phyloP scores from a whole-genome alignment of 2,888 invertebrate species.

The Pollenia angustigena region DNA sequence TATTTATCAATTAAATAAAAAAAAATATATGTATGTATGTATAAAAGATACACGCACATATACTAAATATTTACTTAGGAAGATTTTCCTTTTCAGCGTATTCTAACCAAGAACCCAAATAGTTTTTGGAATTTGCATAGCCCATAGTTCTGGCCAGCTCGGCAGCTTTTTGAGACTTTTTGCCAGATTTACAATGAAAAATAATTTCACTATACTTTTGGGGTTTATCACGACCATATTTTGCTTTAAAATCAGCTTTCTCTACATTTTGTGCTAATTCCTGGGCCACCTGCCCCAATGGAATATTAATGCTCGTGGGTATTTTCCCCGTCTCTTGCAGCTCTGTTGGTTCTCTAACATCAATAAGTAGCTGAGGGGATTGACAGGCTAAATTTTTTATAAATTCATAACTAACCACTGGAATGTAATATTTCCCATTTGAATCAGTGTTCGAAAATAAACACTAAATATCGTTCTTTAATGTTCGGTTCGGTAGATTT shows the following conservation, averaged over 20 bases:
- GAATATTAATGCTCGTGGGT: conserved; percentile 91
- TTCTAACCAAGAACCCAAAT: conserved; percentile 82
- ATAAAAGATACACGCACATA: too few relatives aligned
- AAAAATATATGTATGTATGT: too few relatives aligned
- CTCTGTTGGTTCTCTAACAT: conserved; percentile 91
- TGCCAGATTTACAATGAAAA: conserved; percentile 89
- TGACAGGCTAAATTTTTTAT: conserved; percentile 84
- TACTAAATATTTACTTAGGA: conserved; percentile 4
- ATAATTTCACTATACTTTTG: conserved; percentile 86
- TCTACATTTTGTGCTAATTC: conserved; percentile 75
- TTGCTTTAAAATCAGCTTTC: conserved; percentile 85
- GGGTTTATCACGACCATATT: conserved; percentile 87
- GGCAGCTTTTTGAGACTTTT: conserved; percentile 87
- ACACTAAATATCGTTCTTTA: too few relatives aligned
- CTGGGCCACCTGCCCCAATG: conserved; percentile 85
- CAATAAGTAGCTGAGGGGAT: conserved; percentile 87
- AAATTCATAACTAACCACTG: conserved; percentile 80
- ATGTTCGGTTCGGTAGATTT: too few relatives aligned
- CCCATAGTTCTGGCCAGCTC: conserved; percentile 83
- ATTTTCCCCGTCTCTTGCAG: conserved; percentile 89
- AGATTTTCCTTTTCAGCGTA: conserved; percentile 81
- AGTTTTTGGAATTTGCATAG: conserved; percentile 80
- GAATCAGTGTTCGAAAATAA: too few relatives aligned
- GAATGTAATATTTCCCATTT: conserved; percentile 46
- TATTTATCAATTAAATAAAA: too few relatives aligned